Evolutionary conservation across 2,113 vertebrate species (phyloP).

Genomic region (Barnardius zonarius): DNA sequence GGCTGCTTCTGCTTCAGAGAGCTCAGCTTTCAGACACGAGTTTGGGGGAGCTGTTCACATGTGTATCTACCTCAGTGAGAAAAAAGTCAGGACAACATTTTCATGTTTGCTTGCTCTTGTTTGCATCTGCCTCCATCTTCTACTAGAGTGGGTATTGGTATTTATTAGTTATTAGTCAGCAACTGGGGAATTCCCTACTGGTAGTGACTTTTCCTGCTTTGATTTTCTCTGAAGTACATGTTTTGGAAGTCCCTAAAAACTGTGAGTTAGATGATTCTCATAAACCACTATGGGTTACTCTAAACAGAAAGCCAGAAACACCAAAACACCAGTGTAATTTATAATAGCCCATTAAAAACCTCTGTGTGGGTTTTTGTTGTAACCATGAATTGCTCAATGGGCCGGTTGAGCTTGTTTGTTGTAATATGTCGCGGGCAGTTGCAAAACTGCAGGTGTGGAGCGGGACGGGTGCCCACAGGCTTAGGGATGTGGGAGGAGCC

Average conservation of each 20-base stretch:
- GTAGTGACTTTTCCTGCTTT: not conserved
- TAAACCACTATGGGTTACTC: conserved; percentile 12
- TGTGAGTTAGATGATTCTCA: conserved; percentile 2
- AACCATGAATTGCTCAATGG: not conserved
- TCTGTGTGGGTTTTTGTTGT: conserved; percentile 19
- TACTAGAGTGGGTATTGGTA: not conserved
- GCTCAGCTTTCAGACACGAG: not conserved
- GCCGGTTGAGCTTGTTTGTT: conserved; percentile 20
- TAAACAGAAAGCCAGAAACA: conserved; percentile 45
- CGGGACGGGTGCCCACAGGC: not conserved
- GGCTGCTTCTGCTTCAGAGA: not conserved
- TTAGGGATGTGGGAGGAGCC: not conserved
- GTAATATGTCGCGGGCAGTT: not conserved
- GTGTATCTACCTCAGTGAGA: not conserved
- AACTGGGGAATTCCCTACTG: not conserved
- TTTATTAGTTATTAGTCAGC: not conserved
- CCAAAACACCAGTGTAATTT: conserved; percentile 34
- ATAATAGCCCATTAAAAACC: not conserved
- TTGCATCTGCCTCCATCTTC: not conserved
- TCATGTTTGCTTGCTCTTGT: not conserved
- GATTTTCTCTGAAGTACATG: conserved; percentile 1
- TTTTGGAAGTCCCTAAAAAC: conserved; percentile 43
- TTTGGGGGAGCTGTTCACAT: not conserved
- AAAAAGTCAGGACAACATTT: not conserved
- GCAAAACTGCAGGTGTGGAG: conserved; percentile 48